Evolutionary conservation across 2,888 invertebrate species (phyloP), one percentile per base, ranked within the genome.

Genomic region (Eurois occulta): DNA sequence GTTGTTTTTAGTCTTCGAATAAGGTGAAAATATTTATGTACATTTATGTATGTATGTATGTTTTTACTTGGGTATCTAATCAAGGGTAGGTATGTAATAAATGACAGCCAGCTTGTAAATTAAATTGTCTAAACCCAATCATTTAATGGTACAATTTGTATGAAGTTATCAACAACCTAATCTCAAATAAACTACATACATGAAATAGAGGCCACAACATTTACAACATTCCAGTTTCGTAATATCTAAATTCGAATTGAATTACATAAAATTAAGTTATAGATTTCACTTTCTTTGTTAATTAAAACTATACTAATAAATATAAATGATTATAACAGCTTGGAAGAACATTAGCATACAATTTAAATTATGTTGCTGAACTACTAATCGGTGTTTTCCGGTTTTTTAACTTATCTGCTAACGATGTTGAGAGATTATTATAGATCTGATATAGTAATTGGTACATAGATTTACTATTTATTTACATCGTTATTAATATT

Each of bases 191-290:
- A 67, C 38, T 77, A 38, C 38, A 48, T 72, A 80, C 24, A 43
- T 71, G 46, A n/a, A 13, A 48, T 46, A 11, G 41, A 60, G 21
- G 32, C 32, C n/a, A 28, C 0, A 41, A 28, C 13, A 62, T 43
- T 74, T 46, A 74, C n/a, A 64, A 77, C 48, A 77, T 66, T 60
- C 32, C 80, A 64, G 52, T 71, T 62, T 79, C 6, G 43, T 82
- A 32, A 76, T 21, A 32, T 21, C 4, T 28, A 8, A 55, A 66
- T 79, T 38, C 18, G 67, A 55, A 46, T 41, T 62, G 3, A 58
- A 38, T 43, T 7, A 35, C 32, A 52, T 38, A 38, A 35, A 48
- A 55, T 43, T 62, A 43, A 60, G 18, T 28, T 28, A 52, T 21
- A n/a, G 38, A 64, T 69, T 75, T 62, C 10, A 64, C 38, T 80